Evolutionary conservation across 2,888 invertebrate genomes (phyloP), one percentile per base, ranked within the genome.

Genomic region (Diaphora mendica): DNA sequence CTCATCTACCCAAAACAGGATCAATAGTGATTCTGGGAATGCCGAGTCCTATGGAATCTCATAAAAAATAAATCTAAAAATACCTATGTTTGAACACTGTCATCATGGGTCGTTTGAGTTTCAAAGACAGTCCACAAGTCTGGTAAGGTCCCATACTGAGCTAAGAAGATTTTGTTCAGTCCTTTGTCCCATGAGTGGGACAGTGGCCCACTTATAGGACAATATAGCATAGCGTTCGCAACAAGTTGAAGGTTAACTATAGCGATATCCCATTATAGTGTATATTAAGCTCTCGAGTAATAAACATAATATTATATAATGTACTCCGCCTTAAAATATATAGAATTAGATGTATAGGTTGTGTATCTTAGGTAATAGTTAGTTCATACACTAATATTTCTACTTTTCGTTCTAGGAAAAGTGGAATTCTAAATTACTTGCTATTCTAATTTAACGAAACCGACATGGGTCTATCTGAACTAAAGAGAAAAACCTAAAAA

Each of bases 241-340:
- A 23, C n/a, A 55, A 55, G 51, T 23, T 55, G 51, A 55, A 8
- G n/a, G 23, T 23, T 55, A 55, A 55, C 23, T 62, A 15, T 7
- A 59, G 26, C 4, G 13, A 55, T 4, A 59, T 30, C 62, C 30
- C 30, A 17, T 70, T 64, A 23, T n/a, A 30, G 20, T 23, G 64
- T 70, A 33, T 64, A 33, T 42, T n/a, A n/a, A n/a, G n/a, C n/a
- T n/a, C n/a, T n/a, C 17, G 55, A 73, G 68, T 42, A 68, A 68
- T 72, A 68, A 69, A 62, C 68, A 68, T 35, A 35, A 35, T 68
- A 48, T 68, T 33, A 48, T 20, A 51, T 35, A 68, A 30, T 39
- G 20, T 64, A 68, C 51, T 64, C 68, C 68, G 72, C 72, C 72
- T 73, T 73, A 64, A 64, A 62, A 26, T 39, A 11, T 62, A 17